A percentile compares a stretch with the other conserved stretches of the same genome.
phyloP scores from a whole-genome alignment of 2,113 vertebrate species.

The Scomber scombrus region DNA sequence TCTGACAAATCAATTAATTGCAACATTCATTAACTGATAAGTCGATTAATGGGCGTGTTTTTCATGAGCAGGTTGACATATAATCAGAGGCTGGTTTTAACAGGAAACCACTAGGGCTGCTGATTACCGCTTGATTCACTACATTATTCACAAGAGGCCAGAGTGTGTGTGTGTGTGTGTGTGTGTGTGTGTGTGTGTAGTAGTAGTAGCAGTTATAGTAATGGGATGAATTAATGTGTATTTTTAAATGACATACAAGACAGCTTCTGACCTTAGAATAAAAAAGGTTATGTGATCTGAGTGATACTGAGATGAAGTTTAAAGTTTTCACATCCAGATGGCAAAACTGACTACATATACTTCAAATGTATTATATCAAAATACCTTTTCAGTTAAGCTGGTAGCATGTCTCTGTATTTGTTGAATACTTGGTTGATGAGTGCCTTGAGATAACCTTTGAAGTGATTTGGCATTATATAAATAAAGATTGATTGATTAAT shows the following conservation, averaged over 20 bases:
- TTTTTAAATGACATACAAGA: not conserved
- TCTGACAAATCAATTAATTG: conserved; percentile 79
- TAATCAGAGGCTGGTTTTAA: conserved; percentile 67
- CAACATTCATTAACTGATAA: conserved; percentile 82
- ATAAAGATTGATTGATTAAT: too few species aligned
- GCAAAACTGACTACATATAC: too few species aligned
- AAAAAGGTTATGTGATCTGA: too few species aligned
- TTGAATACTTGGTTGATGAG: too few species aligned
- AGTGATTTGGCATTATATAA: too few species aligned
- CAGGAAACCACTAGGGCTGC: conserved; percentile 39
- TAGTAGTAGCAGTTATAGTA: not conserved
- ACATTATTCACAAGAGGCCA: conserved; percentile 8
- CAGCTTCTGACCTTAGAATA: not conserved
- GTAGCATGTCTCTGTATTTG: too few species aligned
- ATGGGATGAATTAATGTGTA: not conserved
- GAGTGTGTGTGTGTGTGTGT: not conserved
- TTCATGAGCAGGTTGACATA: conserved; percentile 71
- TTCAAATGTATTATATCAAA: too few species aligned
- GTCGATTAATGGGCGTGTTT: conserved; percentile 78
- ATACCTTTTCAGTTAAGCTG: too few species aligned
- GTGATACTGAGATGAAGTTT: not conserved
- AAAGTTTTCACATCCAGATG: not conserved
- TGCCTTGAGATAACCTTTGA: too few species aligned
- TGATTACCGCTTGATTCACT: conserved; percentile 55
- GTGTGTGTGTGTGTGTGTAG: not conserved